These are phyloP conservation scores for Babyrousa celebensis DNA, from an alignment of 2,797 vertebrate species.

Conservation along the genomic window DNA sequence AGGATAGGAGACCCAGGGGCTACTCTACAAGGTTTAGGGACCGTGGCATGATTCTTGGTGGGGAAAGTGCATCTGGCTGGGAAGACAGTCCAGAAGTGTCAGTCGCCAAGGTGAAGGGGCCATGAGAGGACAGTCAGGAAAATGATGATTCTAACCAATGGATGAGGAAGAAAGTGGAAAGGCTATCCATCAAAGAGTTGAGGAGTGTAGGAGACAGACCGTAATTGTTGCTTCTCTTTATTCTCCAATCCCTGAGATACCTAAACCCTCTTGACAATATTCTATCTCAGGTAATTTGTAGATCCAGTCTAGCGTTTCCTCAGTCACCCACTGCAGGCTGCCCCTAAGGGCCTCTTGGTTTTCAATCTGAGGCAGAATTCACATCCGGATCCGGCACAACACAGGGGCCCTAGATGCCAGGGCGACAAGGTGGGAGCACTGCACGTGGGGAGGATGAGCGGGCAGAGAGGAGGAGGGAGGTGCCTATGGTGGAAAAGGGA, in stretches of 20 bases:
- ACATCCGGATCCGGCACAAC: no score
- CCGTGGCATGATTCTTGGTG: neutral
- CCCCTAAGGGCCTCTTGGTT: neutral
- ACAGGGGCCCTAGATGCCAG: neutral
- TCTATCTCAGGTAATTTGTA: slow-evolving; percentile 18
- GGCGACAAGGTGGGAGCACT: accelerated
- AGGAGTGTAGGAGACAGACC: neutral
- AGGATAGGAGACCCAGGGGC: neutral
- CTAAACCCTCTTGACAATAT: neutral
- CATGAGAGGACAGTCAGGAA: neutral
- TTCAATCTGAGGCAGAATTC: neutral
- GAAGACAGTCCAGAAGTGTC: neutral
- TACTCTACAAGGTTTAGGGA: neutral
- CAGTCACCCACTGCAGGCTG: neutral
- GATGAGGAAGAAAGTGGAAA: slow-evolving; percentile 34
- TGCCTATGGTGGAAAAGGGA: accelerated
- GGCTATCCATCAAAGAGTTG: neutral
- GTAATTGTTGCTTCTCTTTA: neutral
- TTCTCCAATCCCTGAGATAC: neutral
- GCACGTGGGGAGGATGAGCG: neutral
- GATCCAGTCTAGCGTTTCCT: neutral
- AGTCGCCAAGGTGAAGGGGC: neutral
- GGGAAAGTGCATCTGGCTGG: neutral
- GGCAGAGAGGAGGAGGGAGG: neutral
- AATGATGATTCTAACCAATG: neutral